These are phyloP conservation scores for Sympetrum striolatum DNA, from an alignment of 2,888 invertebrate genomes.

Conservation along the genomic window DNA sequence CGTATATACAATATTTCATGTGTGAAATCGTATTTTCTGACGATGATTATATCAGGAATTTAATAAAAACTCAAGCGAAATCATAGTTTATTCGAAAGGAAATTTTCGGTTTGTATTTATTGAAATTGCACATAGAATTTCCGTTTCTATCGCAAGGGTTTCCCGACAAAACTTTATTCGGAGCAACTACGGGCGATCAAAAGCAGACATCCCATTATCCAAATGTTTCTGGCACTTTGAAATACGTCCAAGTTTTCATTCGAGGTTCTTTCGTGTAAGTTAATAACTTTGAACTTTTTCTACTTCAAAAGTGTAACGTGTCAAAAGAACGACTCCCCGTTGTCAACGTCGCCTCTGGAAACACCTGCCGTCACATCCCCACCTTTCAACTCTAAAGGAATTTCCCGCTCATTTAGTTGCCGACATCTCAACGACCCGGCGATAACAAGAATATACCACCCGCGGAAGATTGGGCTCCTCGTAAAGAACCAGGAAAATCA, in stretches of 20 bases:
- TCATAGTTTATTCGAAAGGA: too few species aligned
- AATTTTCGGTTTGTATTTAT: background rate
- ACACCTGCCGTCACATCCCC: background rate
- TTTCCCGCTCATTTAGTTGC: background rate
- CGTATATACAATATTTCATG: too few species aligned
- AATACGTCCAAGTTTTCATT: too few species aligned
- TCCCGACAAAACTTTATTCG: background rate
- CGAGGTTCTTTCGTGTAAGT: too few species aligned
- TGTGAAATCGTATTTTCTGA: too few species aligned
- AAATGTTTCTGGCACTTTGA: too few species aligned
- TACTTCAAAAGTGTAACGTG: background rate
- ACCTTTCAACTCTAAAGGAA: background rate
- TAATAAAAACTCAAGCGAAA: too few species aligned
- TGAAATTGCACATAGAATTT: background rate
- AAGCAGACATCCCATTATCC: background rate
- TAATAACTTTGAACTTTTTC: background rate
- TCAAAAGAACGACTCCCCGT: background rate
- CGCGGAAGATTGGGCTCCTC: background rate
- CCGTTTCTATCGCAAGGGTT: background rate
- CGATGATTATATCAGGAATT: too few species aligned
- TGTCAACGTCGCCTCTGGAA: background rate
- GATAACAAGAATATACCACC: background rate
- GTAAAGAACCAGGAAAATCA: background rate
- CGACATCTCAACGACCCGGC: background rate
- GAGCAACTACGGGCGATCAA: background rate